phyloP scores from a whole-genome alignment of 2,113 vertebrate genomes.

The Lipotes vexillifer region DNA sequence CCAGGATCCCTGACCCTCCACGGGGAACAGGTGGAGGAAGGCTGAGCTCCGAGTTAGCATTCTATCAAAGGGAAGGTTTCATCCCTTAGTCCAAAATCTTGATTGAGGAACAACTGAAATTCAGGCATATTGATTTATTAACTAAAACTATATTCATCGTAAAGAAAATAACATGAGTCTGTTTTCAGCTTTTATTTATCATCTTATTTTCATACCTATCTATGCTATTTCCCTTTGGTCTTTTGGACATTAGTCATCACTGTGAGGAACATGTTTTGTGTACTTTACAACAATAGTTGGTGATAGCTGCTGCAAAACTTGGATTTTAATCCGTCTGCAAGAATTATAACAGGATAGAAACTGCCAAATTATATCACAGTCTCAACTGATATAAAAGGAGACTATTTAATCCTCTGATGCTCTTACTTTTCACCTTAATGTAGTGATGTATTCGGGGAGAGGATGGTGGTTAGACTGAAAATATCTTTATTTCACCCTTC shows the following conservation, averaged over 20 bases:
- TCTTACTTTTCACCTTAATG: background rate
- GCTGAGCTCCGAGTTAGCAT: background rate
- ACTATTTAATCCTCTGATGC: background rate
- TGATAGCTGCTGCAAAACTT: background rate
- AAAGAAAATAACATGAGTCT: background rate
- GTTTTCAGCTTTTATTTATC: background rate
- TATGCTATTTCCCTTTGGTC: background rate
- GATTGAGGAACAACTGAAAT: background rate
- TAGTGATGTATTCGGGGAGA: background rate
- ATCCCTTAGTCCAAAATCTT: background rate
- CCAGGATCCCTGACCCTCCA: background rate
- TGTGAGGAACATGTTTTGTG: background rate
- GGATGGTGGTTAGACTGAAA: background rate
- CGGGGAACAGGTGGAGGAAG: background rate
- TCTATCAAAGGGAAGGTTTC: background rate
- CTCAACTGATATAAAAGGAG: background rate
- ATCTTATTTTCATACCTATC: background rate
- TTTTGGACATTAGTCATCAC: background rate
- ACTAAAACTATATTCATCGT: conserved; percentile 1
- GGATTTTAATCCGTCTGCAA: conserved; percentile 12
- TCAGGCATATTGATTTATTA: background rate
- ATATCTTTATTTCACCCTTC: background rate
- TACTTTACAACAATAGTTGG: background rate
- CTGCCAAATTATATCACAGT: background rate
- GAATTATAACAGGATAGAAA: background rate